A percentile compares a stretch with the other conserved stretches of the same genome.
Conservation (phyloP, 1,140 invertebrate species). For the Diabrotica virgifera region DNA sequence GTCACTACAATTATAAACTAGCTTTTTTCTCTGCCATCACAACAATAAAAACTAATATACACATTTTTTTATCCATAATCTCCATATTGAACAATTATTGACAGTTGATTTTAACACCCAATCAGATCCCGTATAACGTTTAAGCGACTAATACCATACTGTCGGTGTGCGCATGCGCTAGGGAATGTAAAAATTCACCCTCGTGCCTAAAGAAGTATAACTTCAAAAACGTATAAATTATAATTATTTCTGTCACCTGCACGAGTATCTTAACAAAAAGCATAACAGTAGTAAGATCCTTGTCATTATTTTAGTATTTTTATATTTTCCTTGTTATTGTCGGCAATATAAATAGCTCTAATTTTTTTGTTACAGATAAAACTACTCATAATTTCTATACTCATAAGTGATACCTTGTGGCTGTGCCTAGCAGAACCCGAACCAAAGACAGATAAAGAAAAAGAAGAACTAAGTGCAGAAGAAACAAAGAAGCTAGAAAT, state of each 20-base stretch:
- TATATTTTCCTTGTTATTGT: background rate
- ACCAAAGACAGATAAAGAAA: constrained; percentile 30
- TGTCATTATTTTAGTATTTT: background rate
- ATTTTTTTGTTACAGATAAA: constrained; percentile 8
- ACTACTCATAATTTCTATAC: background rate
- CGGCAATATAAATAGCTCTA: background rate
- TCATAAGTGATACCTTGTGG: background rate
- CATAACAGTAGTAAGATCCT: no score
- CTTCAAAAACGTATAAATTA: no score
- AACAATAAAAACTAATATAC: background rate
- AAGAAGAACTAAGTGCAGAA: constrained; percentile 55
- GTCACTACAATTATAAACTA: background rate
- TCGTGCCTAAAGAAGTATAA: no score
- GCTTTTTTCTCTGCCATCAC: background rate
- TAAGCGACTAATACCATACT: no score
- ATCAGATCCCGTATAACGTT: no score
- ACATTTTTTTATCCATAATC: no score
- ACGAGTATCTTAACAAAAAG: no score
- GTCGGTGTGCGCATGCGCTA: no score
- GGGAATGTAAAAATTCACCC: no score
- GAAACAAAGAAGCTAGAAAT: constrained; percentile 59
- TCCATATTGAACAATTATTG: no score
- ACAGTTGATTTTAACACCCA: no score
- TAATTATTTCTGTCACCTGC: no score
- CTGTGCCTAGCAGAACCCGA: constrained; percentile 6